Evolutionary conservation across 2,888 invertebrate genomes (phyloP), one percentile per base, ranked within the genome.

Genomic region (Orchestes rusci): DNA sequence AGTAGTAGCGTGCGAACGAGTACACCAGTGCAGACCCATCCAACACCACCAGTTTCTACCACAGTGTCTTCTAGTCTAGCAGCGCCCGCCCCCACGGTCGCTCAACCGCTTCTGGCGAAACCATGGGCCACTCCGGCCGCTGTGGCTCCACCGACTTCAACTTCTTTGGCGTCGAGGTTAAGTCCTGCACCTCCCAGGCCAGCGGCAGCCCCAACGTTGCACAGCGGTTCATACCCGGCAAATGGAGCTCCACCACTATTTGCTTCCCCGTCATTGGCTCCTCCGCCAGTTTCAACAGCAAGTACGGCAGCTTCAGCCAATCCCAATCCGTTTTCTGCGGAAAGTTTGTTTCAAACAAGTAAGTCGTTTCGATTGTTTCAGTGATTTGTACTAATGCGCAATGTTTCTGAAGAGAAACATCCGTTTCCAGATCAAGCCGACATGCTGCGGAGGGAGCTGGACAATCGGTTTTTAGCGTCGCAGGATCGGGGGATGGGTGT

Each of bases 391-490:
- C 13, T 10, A 15, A 8, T 18, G n/a, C 36, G 36, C 18, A 35
- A 40, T 41, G 33, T 39, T 46, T 45, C 42, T 2, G 2, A 44
- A 45, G 51, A 48, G 45, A 38, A 50, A 50, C 50, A 50, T 46
- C 29, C 50, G 18, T 50, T 49, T 46, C 42, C 74, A 73, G 81
- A 80, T 72, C 82, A 82, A 69, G 83, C 88, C 35, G 92, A 93
- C 67, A 74, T 92, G 63, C 73, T 93, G 54, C 79, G 92, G 45
- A 81, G 92, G 60, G 93, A 92, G 71, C 73, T 93, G 59, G 92
- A 93, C 73, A 89, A 79, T 63, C 78, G 93, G 64, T 92, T 93
- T 72, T 74, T 93, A 64, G 90, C 91, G 58, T 86, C 89, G 39
- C 84, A 86, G 66, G 87, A 87, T 59, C 74, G 84, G 54, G 70